Conservation (phyloP, 2,888 invertebrate genomes). For the Furcula furcula region DNA sequence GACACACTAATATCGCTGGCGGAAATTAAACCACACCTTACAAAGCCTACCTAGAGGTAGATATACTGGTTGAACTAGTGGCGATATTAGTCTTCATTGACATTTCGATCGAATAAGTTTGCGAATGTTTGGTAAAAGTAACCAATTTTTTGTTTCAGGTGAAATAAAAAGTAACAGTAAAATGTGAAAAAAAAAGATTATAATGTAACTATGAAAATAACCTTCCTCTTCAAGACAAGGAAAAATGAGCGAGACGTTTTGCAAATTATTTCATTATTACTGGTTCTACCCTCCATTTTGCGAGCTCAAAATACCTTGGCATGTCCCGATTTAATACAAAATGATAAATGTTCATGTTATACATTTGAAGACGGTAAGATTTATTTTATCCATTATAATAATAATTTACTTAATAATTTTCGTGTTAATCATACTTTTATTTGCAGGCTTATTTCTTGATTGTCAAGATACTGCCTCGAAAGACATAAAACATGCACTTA, state of each 20-base stretch:
- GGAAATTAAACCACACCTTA: no score
- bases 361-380: constrained; percentile 91
- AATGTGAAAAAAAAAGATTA: constrained; percentile 56
- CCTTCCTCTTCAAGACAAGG: constrained; percentile 58
- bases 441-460: constrained; percentile 89
- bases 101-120: no score
- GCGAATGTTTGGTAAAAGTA: no score
- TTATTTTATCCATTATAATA: constrained; percentile 6
- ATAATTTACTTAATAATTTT: not conserved
- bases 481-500: constrained; percentile 88
- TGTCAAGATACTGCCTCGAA: constrained; percentile 90
- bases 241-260: constrained; percentile 63
- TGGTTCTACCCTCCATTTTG: constrained; percentile 68
- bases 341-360: constrained; percentile 93
- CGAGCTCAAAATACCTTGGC: constrained; percentile 77
- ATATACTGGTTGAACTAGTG: no score
- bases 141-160: constrained; percentile 54
- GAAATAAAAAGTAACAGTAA: constrained; percentile 39
- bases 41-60: no score
- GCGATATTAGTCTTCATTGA: no score
- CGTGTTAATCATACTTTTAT: constrained; percentile 32
- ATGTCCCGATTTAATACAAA: constrained; percentile 87
- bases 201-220: constrained; percentile 77
- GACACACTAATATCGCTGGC: no score
- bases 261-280: constrained; percentile 68